phyloP scores from a whole-genome alignment of 2,113 vertebrate species.

The Epinephelus fuscoguttatus region DNA sequence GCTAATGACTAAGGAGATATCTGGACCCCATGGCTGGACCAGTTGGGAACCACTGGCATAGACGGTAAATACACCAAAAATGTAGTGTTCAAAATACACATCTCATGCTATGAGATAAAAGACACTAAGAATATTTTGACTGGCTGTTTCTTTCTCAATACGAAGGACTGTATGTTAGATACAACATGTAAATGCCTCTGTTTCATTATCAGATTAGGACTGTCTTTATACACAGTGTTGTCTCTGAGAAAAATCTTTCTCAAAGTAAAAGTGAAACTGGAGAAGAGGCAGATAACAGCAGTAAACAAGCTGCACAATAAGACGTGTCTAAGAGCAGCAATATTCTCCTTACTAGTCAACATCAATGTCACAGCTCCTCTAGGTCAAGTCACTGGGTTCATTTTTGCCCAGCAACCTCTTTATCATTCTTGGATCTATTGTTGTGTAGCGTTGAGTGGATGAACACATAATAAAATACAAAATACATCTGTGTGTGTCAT shows the following conservation, averaged over 20 bases:
- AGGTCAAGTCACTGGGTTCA: not conserved
- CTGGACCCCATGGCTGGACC: too few relatives aligned
- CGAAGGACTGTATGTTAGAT: not conserved
- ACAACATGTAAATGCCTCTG: not conserved
- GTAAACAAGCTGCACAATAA: conserved; percentile 14
- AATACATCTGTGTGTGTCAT: not conserved
- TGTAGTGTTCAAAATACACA: not conserved
- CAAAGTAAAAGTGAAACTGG: not conserved
- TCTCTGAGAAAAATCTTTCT: not conserved
- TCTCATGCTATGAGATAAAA: not conserved
- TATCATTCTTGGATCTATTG: not conserved
- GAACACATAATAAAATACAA: not conserved
- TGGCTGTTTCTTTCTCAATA: not conserved
- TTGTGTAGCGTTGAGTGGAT: not conserved
- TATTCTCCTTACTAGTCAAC: not conserved
- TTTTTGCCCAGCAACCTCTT: too few relatives aligned
- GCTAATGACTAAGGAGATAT: too few relatives aligned
- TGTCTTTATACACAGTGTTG: not conserved
- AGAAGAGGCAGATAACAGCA: not conserved
- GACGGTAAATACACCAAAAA: not conserved
- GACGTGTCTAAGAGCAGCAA: not conserved
- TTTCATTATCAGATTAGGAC: not conserved
- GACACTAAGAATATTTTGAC: not conserved
- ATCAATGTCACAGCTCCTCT: not conserved
- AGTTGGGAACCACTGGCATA: too few relatives aligned